Base-by-base conservation (phyloP, 53 echinoderm and acorn worm species). In the Apostichopus leukothele region DNA sequence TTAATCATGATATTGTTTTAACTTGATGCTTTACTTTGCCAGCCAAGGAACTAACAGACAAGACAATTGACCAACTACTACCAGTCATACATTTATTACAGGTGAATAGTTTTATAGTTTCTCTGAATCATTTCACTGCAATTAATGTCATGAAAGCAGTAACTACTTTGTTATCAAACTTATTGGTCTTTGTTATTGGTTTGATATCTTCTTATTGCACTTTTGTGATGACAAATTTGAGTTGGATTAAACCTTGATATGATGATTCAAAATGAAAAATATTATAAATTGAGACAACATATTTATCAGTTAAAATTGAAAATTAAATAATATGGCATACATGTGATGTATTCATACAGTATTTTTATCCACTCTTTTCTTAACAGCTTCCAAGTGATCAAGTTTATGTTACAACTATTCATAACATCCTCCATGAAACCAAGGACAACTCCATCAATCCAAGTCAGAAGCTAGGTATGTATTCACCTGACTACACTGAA, bases 21-120 rank as follows among this genome's bases (percentile, higher is more conserved):
- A 18, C 18, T 16, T 86, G 23, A 12, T 59, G 18, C 8, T 68
- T 21, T 88, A 50, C 26, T 66, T 54, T 89, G 60, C 7, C 89
- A 96, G 96, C 90, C 84, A 91, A 80, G 68, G 96, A 96, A 83
- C 89, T 96, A 52, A 93, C 90, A 88, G 96, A 94, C 66, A 90
- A 89, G 52, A 93, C 96, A 4, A 92, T 96, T 4, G 87, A 86
- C 26, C 89, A 92, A 59, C 93, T 96, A 7, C 86, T 91, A 13
- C 93, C 93, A 61, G 90, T 96, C 52, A 89, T 90, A 51, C 89
- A 92, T 87, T 86, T 95, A 14, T 61, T 96, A 20, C 89, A 92
- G 91, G 96, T 96, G 89, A 77, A 90, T 10, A 7, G 10, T 10
- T 57, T 57, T 57, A 57, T 57, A 57, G 39, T 39, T 39, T 39